These are phyloP conservation scores for Gnatocerus cornutus DNA, from an alignment of 2,888 invertebrate genomes.

Conservation along the genomic window DNA sequence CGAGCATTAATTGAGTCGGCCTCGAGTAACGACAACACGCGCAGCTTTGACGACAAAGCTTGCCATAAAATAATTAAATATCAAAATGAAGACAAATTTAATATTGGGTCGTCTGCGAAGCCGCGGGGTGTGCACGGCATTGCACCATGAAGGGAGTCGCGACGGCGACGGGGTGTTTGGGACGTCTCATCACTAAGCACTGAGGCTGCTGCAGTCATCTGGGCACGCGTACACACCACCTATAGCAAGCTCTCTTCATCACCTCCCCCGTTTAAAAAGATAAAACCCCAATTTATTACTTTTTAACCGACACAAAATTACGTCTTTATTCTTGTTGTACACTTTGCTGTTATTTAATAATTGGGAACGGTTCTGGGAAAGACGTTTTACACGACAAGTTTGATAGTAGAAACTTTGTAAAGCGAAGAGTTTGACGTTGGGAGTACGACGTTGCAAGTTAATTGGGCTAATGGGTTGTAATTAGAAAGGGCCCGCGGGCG, in stretches of 20 bases:
- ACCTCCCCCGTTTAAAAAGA: constrained; percentile 34
- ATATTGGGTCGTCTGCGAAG: constrained; percentile 66
- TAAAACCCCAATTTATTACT: constrained; percentile 35
- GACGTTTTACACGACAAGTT: constrained; percentile 48
- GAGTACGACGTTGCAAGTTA: constrained; percentile 61
- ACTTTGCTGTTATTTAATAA: constrained; percentile 28
- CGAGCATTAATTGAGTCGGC: constrained; percentile 67
- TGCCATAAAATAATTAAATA: constrained; percentile 70
- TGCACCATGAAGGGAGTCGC: constrained; percentile 48
- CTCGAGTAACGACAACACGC: constrained; percentile 65
- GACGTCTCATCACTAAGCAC: not conserved
- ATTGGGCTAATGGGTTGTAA: constrained; percentile 68
- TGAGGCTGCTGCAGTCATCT: constrained; percentile 40
- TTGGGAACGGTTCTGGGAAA: constrained; percentile 21
- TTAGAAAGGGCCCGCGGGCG: constrained; percentile 62
- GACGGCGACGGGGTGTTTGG: constrained; percentile 29
- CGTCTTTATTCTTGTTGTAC: constrained; percentile 15
- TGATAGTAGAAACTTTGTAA: constrained; percentile 49
- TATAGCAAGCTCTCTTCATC: constrained; percentile 34
- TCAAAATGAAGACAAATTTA: constrained; percentile 70
- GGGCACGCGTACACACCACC: constrained; percentile 42
- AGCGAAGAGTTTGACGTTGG: constrained; percentile 35
- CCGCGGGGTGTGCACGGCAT: constrained; percentile 58
- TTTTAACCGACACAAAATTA: constrained; percentile 23
- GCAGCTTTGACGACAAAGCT: constrained; percentile 68